Percentiles rank a stretch among this genome's conserved stretches.
These are phyloP conservation scores for Lipophrys pholis DNA, from an alignment of 2,113 vertebrate genomes.

Conservation along the genomic window DNA sequence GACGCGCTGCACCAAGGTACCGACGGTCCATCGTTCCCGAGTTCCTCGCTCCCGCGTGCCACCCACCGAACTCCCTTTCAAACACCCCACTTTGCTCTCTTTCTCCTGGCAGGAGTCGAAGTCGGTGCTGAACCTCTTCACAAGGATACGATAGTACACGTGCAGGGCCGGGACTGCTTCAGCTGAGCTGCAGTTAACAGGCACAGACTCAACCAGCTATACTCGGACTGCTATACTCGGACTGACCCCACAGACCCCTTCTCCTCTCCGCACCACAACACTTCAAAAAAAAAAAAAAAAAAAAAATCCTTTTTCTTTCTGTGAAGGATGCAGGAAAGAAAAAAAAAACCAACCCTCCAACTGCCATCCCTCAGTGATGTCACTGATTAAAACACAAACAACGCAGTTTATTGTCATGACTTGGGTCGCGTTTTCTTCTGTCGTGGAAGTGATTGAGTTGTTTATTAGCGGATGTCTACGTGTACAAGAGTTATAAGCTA, in stretches of 20 bases:
- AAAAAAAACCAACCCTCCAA: constrained; percentile 11
- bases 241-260: background rate
- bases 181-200: constrained; percentile 13
- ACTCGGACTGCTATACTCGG: too few species aligned
- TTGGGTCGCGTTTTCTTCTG: constrained; percentile 43
- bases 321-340: constrained; percentile 17
- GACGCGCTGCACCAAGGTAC: constrained; percentile 87
- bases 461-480: constrained; percentile 68
- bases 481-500: constrained; percentile 64
- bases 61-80: too few species aligned
- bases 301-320: constrained; percentile 44
- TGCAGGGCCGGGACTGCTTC: constrained; percentile 18
- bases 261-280: constrained; percentile 19
- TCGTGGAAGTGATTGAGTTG: constrained; percentile 73
- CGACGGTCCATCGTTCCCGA: accelerated
- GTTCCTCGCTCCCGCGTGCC: too few species aligned
- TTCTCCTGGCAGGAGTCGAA: constrained; percentile 83
- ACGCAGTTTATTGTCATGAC: too few species aligned
- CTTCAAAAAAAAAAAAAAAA: constrained; percentile 7
- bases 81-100: background rate
- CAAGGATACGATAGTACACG: constrained; percentile 83
- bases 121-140: constrained; percentile 88
- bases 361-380: constrained; percentile 52
- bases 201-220: constrained; percentile 9
- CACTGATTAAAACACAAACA: constrained; percentile 15